A percentile compares a stretch with the other conserved stretches of the same genome.
Conservation (phyloP, 2,797 vertebrate genomes). For the Paratrypauchen microcephalus region DNA sequence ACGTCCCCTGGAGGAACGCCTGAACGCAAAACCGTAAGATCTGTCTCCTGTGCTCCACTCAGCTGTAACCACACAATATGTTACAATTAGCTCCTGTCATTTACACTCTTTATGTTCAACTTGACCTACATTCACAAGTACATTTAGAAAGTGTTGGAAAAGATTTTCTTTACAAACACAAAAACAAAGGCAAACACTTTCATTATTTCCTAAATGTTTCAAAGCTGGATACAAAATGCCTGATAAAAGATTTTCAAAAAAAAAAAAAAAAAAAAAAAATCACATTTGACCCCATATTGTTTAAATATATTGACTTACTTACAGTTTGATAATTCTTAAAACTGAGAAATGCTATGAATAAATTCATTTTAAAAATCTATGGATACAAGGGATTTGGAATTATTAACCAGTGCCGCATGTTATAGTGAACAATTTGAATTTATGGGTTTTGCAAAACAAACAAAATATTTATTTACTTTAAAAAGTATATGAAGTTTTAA, state of each 20-base stretch:
- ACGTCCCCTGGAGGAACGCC: conserved; percentile 87
- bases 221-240: not conserved
- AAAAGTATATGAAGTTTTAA: not conserved
- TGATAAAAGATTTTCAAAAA: not conserved
- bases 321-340: not conserved
- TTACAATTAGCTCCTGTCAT: not conserved
- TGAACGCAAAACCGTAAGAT: conserved; percentile 83
- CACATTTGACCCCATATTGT: not conserved
- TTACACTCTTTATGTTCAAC: not conserved
- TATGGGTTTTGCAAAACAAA: no score
- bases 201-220: not conserved
- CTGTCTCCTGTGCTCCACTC: not conserved
- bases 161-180: not conserved
- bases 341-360: not conserved
- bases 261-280: no score
- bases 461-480: no score
- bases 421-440: not conserved
- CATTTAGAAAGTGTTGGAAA: not conserved
- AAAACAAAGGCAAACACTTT: not conserved
- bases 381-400: not conserved
- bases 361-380: not conserved
- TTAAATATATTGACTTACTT: not conserved
- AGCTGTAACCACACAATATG: not conserved
- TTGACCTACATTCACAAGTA: conserved; percentile 14
- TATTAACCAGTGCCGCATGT: not conserved